These are phyloP conservation scores for Trichechus manatus DNA, from an alignment of 2,113 vertebrate genomes.

Conservation along the genomic window DNA sequence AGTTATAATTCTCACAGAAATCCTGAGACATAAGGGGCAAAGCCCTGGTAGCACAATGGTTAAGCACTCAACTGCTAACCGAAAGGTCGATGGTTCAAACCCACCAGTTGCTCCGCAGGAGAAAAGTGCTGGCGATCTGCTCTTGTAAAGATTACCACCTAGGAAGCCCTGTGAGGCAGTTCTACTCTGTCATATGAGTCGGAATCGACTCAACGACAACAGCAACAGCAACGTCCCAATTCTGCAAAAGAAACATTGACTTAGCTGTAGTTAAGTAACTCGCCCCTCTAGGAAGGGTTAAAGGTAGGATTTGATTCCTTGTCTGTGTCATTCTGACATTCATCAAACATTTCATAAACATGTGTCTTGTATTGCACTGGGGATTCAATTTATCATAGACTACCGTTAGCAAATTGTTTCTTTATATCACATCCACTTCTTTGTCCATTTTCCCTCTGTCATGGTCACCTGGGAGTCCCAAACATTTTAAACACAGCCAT, in stretches of 20 bases:
- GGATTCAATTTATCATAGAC: background rate
- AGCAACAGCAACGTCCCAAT: background rate
- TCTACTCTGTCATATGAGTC: too few species aligned
- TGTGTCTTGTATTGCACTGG: background rate
- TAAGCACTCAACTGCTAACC: too few species aligned
- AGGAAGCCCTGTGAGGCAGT: too few species aligned
- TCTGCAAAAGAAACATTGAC: background rate
- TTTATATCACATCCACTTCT: background rate
- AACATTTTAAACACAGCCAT: background rate
- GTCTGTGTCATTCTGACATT: slow-evolving; percentile 28
- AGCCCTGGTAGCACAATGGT: too few species aligned
- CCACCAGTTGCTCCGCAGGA: too few species aligned
- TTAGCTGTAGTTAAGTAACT: slow-evolving; percentile 4
- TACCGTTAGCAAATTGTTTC: background rate
- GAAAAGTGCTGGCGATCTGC: too few species aligned
- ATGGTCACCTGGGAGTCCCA: background rate
- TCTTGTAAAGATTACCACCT: too few species aligned
- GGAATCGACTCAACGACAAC: too few species aligned
- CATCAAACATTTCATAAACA: slow-evolving; percentile 33
- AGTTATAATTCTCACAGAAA: background rate
- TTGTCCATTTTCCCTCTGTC: background rate
- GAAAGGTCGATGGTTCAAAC: too few species aligned
- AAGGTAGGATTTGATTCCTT: background rate
- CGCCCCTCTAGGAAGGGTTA: background rate
- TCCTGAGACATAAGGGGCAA: background rate